A percentile compares a stretch with the other conserved stretches of the same genome.
Conservation (phyloP, 2,797 vertebrate species). For the Acomys russatus region DNA sequence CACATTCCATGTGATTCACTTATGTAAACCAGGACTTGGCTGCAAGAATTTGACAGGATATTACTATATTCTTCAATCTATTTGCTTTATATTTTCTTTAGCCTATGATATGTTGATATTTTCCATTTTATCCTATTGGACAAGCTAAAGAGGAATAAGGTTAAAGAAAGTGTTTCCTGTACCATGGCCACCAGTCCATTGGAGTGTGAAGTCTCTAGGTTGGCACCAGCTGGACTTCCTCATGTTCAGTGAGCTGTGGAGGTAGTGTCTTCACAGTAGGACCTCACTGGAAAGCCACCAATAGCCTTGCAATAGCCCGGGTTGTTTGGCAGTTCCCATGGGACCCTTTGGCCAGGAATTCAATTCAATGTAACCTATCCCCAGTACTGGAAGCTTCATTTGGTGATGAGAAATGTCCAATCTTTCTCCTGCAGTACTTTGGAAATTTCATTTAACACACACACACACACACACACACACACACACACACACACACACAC, state of each 20-base stretch:
- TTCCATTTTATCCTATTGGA: slow-evolving; percentile 53
- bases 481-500: too few species aligned
- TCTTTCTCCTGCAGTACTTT: neutral
- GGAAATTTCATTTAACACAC: neutral
- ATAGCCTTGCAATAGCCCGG: neutral
- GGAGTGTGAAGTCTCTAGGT: too few species aligned
- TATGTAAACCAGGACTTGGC: slow-evolving; percentile 22
- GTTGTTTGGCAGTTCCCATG: neutral
- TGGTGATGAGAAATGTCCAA: neutral
- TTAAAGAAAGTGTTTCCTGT: neutral
- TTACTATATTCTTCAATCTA: slow-evolving; percentile 46
- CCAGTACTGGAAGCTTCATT: neutral
- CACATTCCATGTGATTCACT: slow-evolving; percentile 24
- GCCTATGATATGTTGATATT: neutral
- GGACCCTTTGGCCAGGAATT: neutral
- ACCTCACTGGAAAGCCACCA: neutral
- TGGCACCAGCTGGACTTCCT: neutral
- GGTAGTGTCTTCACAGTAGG: neutral
- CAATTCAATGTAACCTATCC: neutral
- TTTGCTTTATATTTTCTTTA: slow-evolving; percentile 54
- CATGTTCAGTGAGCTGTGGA: neutral
- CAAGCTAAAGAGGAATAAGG: slow-evolving; percentile 1
- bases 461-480: too few species aligned
- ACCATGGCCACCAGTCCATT: neutral
- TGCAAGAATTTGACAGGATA: slow-evolving; percentile 33